Evolutionary conservation across 2,113 vertebrate genomes (phyloP), one percentile per base, ranked within the genome.

Genomic region (Plecturocebus donacophilus): DNA sequence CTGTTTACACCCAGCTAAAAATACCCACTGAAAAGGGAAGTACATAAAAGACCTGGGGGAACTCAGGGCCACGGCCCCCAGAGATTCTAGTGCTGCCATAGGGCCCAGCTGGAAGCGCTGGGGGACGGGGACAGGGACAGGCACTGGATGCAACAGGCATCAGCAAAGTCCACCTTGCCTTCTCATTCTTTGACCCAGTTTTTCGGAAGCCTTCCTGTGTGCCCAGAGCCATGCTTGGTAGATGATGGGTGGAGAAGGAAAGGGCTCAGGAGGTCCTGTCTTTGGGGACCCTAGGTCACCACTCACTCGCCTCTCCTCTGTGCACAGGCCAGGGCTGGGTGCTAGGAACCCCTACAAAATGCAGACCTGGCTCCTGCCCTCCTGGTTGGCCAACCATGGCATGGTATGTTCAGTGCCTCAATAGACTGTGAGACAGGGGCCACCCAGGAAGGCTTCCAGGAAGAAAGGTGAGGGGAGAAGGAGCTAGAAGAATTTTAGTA

Each of bases 11-110:
- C 38, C 92, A 87, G 87, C 96, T 98, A 98, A 98, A 98, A 98
- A 98, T 98, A 98, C 90, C 45, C 71, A 91, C 96, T 75, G 92
- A 98, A 98, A 98, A 93, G 95, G 97, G 98, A 98, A 98, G 98
- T 97, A 77, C 90, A 96, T 91, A 68, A 89, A 94, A 93, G 96
- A 95, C 87, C 86, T 81, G 83, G 95, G 97, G 97, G 73, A 58
- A 91, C 88, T 49, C 17, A 14, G 87, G 49, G 93, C 91, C 38
- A 0, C 0, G 32, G 96, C 47, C 96, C 79, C 84, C n/a, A 40
- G 95, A 92, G 96, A 93, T 88, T 71, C 92, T 81, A 38, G 52
- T 68, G 61, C 91, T 82, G 85, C 83, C 80, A 76, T 3, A 49
- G 79, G 90, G 83, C 96, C 83, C 49, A 91, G 91, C 82, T 83